phyloP scores from a whole-genome alignment of 2,113 vertebrate species.

The Pteronura brasiliensis region DNA sequence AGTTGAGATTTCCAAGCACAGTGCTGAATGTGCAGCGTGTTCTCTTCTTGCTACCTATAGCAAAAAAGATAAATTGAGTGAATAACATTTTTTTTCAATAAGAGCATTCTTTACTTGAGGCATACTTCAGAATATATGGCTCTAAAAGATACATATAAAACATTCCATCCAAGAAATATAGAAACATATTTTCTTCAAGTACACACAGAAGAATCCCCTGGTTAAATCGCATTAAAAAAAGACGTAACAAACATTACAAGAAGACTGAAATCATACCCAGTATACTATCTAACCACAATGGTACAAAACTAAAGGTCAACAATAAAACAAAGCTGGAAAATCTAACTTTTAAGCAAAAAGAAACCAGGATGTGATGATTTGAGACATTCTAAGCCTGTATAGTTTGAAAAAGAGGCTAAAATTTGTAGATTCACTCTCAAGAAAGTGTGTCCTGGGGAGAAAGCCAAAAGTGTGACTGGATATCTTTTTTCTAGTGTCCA shows the following conservation, averaged over 20 bases:
- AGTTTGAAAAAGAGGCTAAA: not conserved
- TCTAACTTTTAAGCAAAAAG: not conserved
- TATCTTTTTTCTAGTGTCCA: not conserved
- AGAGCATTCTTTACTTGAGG: not conserved
- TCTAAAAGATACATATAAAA: not conserved
- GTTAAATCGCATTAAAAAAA: not conserved
- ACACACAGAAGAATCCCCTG: not conserved
- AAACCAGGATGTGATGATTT: not conserved
- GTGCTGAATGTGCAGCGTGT: not conserved
- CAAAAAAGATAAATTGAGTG: not conserved
- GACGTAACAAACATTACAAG: not conserved
- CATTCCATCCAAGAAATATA: not conserved
- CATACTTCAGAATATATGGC: not conserved
- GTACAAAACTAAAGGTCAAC: not conserved
- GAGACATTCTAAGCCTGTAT: not conserved
- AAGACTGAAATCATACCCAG: not conserved
- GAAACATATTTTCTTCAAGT: not conserved
- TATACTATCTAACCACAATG: not conserved
- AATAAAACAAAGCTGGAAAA: not conserved
- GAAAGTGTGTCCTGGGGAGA: not conserved
- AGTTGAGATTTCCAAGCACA: not conserved
- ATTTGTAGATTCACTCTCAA: not conserved
- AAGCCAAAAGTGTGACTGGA: not conserved
- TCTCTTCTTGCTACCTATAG: not conserved
- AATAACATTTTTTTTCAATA: not conserved